Conservation (phyloP, 2,797 vertebrate genomes). For the Sebastes iracundus region DNA sequence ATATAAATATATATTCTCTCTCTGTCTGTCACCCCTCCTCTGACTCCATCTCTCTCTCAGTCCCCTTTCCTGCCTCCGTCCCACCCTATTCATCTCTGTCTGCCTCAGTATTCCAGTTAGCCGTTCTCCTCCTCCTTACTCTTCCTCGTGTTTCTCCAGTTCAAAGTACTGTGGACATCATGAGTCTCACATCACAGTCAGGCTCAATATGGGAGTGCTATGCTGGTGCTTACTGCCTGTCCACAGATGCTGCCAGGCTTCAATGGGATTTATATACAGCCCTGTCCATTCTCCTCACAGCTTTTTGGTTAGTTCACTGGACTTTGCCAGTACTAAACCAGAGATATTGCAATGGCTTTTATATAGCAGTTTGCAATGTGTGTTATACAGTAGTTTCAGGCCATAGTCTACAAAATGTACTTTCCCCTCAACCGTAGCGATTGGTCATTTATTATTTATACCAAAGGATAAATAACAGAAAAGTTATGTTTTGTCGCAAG, state of each 20-base stretch:
- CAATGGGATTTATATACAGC: slow-evolving; percentile 45
- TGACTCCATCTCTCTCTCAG: slow-evolving; percentile 32
- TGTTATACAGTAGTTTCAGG: neutral
- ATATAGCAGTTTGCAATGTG: neutral
- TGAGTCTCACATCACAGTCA: slow-evolving; percentile 52
- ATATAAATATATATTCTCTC: slow-evolving; percentile 23
- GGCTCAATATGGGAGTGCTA: slow-evolving; percentile 37
- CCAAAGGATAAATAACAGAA: neutral
- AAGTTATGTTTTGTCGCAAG: neutral
- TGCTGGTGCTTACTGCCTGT: slow-evolving; percentile 34
- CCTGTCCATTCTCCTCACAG: slow-evolving; percentile 18
- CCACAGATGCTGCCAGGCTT: slow-evolving; percentile 46
- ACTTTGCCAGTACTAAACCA: neutral
- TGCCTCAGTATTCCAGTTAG: slow-evolving; percentile 49
- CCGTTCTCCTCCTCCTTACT: slow-evolving; percentile 19
- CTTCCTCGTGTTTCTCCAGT: slow-evolving; percentile 35
- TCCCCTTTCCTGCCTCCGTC: slow-evolving; percentile 41
- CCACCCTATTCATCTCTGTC: slow-evolving; percentile 53
- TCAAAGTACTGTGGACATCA: slow-evolving; percentile 56
- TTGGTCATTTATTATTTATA: slow-evolving; percentile 4
- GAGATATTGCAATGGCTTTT: neutral
- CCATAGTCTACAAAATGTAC: neutral
- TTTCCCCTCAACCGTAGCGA: neutral
- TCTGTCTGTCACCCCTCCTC: slow-evolving; percentile 38
- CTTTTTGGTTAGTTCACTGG: slow-evolving; percentile 4